Base-by-base conservation (phyloP, 2,797 vertebrate species). In the Sebastes baramenuke region DNA sequence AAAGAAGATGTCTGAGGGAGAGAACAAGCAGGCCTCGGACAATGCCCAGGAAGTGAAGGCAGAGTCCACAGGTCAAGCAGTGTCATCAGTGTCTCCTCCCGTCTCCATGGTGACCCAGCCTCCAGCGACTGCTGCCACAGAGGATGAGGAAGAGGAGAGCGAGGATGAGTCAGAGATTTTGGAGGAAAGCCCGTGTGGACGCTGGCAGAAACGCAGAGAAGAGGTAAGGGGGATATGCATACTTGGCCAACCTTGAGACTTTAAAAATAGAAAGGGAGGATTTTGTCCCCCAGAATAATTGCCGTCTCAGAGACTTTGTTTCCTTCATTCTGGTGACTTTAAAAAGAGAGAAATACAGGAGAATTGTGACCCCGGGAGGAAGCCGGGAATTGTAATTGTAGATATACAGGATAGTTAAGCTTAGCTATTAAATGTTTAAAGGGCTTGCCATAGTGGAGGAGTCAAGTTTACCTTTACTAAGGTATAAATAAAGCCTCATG, bases 161-260 rank as follows among this genome's bases (percentile, higher is more conserved):
- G 98, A 99, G 92, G 98, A 99, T 90, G 98, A 99, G 93, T 99
- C 97, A 1, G 98, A 99, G 92, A 99, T 99, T 87, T 94, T 99
- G 81, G 98, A 99, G 92, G 98, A 99, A 90, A 99, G 98, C 30
- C 98, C 98, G 0, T 99, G 98, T 90, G 98, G 98, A 62, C 97
- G 98, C 72, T 99, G 98, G 98, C 98, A 99, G 92, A 99, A 99
- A 84, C 97, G 98, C 67, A 96, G 98, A 54, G 98, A 99, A 86
- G 98, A 99, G 97, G 98, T 98, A 80, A 46, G 2, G 34, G 2
- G 14, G 42, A 49, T 6, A 0, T 27, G 27, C 42, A 46, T 18
- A 46, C 42, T 46, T 46, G 42, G 42, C 14, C 42, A 46, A 46
- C 42, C 14, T 46, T 16, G 42, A 46, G 42, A 46, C 42, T 16